These are phyloP conservation scores for Microplitis demolitor DNA, from an alignment of 1,140 invertebrate species.

Conservation along the genomic window DNA sequence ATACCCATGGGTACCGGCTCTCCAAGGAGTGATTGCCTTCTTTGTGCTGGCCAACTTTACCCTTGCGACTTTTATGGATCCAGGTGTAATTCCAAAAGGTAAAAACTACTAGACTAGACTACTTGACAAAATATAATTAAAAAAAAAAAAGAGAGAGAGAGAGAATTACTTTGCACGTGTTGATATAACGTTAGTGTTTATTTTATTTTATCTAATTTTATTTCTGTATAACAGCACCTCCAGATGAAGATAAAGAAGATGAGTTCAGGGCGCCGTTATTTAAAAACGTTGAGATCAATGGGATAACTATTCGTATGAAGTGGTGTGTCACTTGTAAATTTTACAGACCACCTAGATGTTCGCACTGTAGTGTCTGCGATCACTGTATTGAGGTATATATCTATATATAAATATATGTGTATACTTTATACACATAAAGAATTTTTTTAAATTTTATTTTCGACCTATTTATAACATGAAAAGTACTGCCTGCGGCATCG, in stretches of 20 bases:
- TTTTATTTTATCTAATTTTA: constrained; percentile 16
- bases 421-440: not conserved
- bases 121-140: not conserved
- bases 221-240: constrained; percentile 72
- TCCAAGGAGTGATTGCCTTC: constrained; percentile 92
- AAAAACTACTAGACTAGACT: constrained; percentile 35
- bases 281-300: constrained; percentile 98
- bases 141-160: not conserved
- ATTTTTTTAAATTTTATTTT: constrained; percentile 16
- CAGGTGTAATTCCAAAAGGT: constrained; percentile 98
- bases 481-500: not conserved
- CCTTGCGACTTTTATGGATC: constrained; percentile 98
- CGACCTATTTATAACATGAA: not conserved
- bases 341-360: constrained; percentile 97
- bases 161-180: not conserved
- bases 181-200: constrained; percentile 10
- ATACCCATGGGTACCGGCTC: constrained; percentile 87
- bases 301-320: constrained; percentile 98
- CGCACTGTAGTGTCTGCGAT: constrained; percentile 99
- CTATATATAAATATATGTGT: not conserved
- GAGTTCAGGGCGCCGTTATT: constrained; percentile 97
- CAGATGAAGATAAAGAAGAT: constrained; percentile 96
- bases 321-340: constrained; percentile 99
- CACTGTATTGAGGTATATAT: constrained; percentile 91
- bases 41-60: constrained; percentile 98